phyloP scores from a whole-genome alignment of 2,113 vertebrate genomes.

The Holacanthus passer region DNA sequence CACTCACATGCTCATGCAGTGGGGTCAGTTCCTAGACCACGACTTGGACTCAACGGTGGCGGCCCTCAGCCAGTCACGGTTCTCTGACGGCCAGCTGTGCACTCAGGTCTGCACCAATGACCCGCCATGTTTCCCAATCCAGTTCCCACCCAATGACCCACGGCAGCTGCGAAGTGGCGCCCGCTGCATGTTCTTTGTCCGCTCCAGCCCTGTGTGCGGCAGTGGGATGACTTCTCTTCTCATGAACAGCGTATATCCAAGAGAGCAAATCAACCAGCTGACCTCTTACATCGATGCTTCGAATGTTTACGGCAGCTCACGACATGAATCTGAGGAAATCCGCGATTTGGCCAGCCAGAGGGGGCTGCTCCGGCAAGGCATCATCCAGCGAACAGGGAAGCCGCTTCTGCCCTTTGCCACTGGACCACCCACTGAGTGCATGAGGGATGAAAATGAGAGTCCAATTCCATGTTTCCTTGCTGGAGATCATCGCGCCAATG shows the following conservation, averaged over 20 bases:
- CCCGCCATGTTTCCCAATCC: constrained; percentile 95
- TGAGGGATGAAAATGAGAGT: constrained; percentile 97
- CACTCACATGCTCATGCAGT: constrained; percentile 99
- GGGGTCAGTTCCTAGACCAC: constrained; percentile 98
- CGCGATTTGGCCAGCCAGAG: constrained; percentile 95
- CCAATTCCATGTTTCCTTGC: constrained; percentile 98
- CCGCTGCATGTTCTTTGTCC: constrained; percentile 98
- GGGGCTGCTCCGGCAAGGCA: constrained; percentile 94
- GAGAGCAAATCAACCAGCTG: constrained; percentile 98
- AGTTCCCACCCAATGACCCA: constrained; percentile 92
- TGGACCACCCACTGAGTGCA: constrained; percentile 96
- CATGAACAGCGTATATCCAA: constrained; percentile 97
- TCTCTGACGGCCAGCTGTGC: constrained; percentile 96
- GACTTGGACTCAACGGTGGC: constrained; percentile 95
- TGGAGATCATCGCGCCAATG: constrained; percentile 96
- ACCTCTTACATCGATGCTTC: constrained; percentile 97
- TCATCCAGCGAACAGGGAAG: constrained; percentile 96
- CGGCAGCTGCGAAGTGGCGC: constrained; percentile 87
- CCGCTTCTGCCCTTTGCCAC: constrained; percentile 94
- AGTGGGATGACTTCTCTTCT: constrained; percentile 98
- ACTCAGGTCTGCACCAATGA: constrained; percentile 92
- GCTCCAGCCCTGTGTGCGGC: constrained; percentile 97
- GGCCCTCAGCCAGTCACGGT: constrained; percentile 95
- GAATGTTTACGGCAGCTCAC: constrained; percentile 95
- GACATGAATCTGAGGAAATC: constrained; percentile 91